Evolutionary conservation across 2,797 vertebrate species (phyloP), one percentile per base, ranked within the genome.

Genomic region (Micromesistius poutassou): DNA sequence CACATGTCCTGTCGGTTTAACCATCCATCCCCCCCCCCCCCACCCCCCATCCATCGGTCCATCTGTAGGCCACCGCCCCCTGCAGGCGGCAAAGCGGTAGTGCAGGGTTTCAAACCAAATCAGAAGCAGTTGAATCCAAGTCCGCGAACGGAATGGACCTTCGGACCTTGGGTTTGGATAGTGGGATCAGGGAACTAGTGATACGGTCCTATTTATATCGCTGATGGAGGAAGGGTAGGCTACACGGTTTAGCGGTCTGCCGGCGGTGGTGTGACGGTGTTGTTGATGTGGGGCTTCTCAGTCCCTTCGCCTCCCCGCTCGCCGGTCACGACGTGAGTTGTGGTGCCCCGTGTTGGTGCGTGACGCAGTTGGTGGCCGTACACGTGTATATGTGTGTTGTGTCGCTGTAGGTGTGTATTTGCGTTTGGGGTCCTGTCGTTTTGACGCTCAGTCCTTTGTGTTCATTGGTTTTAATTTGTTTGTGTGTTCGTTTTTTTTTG

Each of bases 1-100:
- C 94, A 92, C 91, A 71, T 94, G 94, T 95, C 93, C 94, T 94
- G 94, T 95, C 93, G 87, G 83, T 91, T 68, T 90, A 91, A 90
- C 90, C 94, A 94, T 95, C 77, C 72, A 91, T 89, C 92, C 92
- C 83, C 91, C 94, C n/a, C n/a, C n/a, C n/a, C n/a, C n/a, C n/a
- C n/a, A n/a, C n/a, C n/a, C n/a, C n/a, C n/a, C n/a, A n/a, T n/a
- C n/a, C n/a, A n/a, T n/a, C n/a, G n/a, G 94, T 94, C 87, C 91
- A 90, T 91, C 89, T 89, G 86, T 90, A 89, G 92, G 82, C 66
- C 76, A 40, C 71, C 30, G 30, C 75, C 75, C 88, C 88, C 86
- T 80, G 76, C 80, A 91, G 87, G 85, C 81, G 78, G 71, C 78
- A 82, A 87, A 87, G 87, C 79, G 82, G 84, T 83, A 93, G 92